Evolutionary conservation across 2,888 invertebrate genomes (phyloP).

Genomic region (Phymatocera aterrima): DNA sequence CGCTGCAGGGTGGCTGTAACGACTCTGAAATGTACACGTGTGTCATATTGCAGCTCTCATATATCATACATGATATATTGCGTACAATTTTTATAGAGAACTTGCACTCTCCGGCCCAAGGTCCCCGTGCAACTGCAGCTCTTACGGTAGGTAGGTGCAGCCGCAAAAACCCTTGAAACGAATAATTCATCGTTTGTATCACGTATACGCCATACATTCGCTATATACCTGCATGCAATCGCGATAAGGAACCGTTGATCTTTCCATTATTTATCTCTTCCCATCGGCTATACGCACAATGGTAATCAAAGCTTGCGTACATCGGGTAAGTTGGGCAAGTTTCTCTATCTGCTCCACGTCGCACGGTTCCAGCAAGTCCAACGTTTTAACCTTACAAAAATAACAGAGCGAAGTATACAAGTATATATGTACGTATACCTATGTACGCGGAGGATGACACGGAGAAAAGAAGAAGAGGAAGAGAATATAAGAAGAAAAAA

Average conservation of each 20-base stretch:
- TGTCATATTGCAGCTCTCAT: constrained; percentile 41
- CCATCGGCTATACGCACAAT: neutral
- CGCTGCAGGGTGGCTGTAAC: constrained; percentile 9
- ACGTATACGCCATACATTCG: neutral
- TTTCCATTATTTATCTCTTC: neutral
- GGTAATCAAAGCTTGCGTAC: neutral
- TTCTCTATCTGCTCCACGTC: constrained; percentile 20
- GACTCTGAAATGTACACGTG: constrained; percentile 35
- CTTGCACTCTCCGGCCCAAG: constrained; percentile 27
- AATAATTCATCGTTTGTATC: neutral
- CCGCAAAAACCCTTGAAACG: no score
- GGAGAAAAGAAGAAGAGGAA: neutral
- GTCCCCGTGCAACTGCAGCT: constrained; percentile 1
- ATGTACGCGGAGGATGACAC: constrained; percentile 17
- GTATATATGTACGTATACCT: constrained; percentile 20
- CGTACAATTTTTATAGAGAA: constrained; percentile 31
- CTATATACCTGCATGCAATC: neutral
- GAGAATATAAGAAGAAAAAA: neutral
- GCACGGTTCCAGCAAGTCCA: constrained; percentile 25
- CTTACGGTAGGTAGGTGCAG: neutral
- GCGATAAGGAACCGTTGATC: neutral
- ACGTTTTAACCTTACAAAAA: constrained; percentile 25
- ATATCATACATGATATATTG: constrained; percentile 26
- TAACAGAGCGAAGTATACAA: constrained; percentile 29
- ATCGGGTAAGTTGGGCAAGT: neutral